Base-by-base conservation (phyloP, 2,888 invertebrate species). In the Hirudinaria manillensis region DNA sequence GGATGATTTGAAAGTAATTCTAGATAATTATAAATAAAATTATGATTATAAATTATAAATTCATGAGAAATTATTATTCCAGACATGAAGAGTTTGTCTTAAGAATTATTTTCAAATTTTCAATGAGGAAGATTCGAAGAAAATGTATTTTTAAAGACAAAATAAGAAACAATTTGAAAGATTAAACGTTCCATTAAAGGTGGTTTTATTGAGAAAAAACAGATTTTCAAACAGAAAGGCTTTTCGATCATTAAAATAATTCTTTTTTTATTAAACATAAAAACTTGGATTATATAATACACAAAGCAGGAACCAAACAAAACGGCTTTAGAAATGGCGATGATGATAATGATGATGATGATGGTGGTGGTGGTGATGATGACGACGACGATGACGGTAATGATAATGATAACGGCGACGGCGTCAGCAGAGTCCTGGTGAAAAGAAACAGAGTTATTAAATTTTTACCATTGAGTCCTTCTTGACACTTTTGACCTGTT, bases 401-500 rank as follows among this genome's bases (percentile, higher is more conserved):
- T 27, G 65, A 73, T 13, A 61, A 73, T 10, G 38, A 72, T 2
- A 1, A 72, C 1, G 61, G 56, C 27, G 61, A 72, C n/a, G 71
- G 29, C 38, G 53, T 21, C 45, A 19, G 3, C 27, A 24, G 27
- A 24, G n/a, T 27, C 21, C 34, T 53, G 51, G 27, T 51, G 24
- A 34, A n/a, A 45, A 45, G 45, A 3, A 16, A 45, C 45, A 45
- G 45, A 10, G 45, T 45, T 45, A 45, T 45, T 45, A 45, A 45
- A 45, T 45, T 45, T 45, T 61, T 61, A 68, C 68, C 68, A 7
- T 24, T n/a, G 68, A 68, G n/a, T 68, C 68, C 16, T 68, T 68
- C 68, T 68, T 68, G 36, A 68, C 68, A 29, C 34, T 34, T 68
- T 34, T 29, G n/a, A 68, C 68, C 68, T 68, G 3, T 21, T 13